A percentile compares a stretch with the other conserved stretches of the same genome.
Conservation (phyloP, 2,113 vertebrate genomes). For the Piprites chloris region DNA sequence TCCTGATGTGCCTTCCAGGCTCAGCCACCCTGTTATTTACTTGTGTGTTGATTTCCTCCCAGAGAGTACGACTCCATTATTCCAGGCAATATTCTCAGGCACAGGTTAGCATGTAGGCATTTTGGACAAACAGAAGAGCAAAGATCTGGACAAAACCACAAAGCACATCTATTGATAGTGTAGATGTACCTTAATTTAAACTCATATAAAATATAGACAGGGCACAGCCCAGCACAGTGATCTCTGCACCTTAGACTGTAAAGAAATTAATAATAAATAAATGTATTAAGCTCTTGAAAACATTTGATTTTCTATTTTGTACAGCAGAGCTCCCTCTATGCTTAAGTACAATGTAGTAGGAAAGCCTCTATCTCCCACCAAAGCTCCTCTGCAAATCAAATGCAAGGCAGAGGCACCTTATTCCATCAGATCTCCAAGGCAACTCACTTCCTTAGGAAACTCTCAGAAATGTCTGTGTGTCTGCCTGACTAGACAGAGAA, state of each 20-base stretch:
- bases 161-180: neutral
- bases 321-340: neutral
- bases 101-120: neutral
- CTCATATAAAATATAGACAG: neutral
- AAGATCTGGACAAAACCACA: neutral
- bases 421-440: neutral
- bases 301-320: neutral
- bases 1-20: neutral
- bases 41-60: neutral
- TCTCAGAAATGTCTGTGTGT: neutral
- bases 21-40: neutral
- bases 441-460: neutral
- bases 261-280: neutral
- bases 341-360: neutral
- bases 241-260: neutral
- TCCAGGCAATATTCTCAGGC: neutral
- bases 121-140: neutral
- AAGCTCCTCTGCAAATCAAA: neutral
- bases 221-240: neutral
- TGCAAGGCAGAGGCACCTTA: neutral
- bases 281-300: neutral
- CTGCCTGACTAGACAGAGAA: neutral
- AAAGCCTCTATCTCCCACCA: neutral
- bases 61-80: neutral
- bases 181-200: neutral